Conservation (phyloP, 2,797 vertebrate genomes). For the Babyrousa celebensis region DNA sequence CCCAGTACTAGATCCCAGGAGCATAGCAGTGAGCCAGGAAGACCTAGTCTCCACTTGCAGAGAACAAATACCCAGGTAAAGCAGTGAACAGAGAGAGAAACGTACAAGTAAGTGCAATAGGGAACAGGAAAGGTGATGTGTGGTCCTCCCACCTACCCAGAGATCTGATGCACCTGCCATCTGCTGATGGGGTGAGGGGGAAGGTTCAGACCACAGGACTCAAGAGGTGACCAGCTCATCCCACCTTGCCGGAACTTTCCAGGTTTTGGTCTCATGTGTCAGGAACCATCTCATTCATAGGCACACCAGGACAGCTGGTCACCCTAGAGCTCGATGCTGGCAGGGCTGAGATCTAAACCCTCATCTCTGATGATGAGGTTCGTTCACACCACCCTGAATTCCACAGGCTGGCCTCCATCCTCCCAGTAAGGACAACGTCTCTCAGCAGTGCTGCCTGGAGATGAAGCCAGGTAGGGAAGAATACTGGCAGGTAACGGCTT, state of each 20-base stretch:
- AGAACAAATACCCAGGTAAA: background rate
- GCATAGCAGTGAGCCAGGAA: background rate
- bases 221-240: background rate
- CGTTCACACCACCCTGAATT: background rate
- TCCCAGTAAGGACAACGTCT: background rate
- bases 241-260: background rate
- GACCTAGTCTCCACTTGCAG: background rate
- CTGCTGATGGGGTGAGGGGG: background rate
- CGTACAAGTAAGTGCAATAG: background rate
- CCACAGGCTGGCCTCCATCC: background rate
- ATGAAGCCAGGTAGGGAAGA: background rate
- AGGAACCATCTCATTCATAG: background rate
- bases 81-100: background rate
- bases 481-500: background rate
- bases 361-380: background rate
- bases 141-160: background rate
- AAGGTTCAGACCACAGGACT: background rate
- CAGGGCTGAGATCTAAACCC: background rate
- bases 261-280: background rate
- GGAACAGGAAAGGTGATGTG: background rate
- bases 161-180: background rate
- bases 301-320: background rate
- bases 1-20: background rate
- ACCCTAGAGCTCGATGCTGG: background rate
- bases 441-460: rapidly evolving